These are phyloP conservation scores for Sebastes taczanowskii DNA, from an alignment of 2,797 vertebrate genomes.

Conservation along the genomic window DNA sequence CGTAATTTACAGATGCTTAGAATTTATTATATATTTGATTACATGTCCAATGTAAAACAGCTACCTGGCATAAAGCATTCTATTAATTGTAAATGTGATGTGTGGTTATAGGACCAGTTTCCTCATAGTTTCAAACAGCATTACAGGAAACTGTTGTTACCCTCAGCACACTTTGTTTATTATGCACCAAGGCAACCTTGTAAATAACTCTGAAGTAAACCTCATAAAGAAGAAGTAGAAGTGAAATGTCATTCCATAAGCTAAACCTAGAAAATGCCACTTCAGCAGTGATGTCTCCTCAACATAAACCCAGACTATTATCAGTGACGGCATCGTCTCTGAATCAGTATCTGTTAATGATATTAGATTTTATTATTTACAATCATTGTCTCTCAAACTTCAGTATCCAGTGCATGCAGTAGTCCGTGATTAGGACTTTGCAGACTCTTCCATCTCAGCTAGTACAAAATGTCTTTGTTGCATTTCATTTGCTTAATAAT, in stretches of 20 bases:
- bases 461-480: neutral
- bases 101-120: neutral
- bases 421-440: neutral
- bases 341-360: neutral
- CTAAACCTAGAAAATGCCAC: neutral
- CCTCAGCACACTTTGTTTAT: neutral
- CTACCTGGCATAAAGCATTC: neutral
- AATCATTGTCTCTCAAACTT: neutral
- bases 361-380: neutral
- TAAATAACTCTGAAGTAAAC: neutral
- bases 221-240: conserved; percentile 16
- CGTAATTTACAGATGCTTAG: neutral
- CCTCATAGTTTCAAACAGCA: neutral
- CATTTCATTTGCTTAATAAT: neutral
- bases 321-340: neutral
- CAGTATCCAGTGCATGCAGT: neutral
- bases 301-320: neutral
- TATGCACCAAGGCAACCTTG: neutral
- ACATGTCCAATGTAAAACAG: neutral
- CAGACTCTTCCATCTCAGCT: neutral
- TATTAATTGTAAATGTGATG: neutral
- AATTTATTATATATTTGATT: neutral
- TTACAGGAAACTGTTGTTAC: neutral
- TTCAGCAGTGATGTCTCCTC: neutral
- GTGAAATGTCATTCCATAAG: neutral